These are phyloP conservation scores for Cephus rjabovi DNA, from an alignment of 2,888 invertebrate genomes.

Conservation along the genomic window DNA sequence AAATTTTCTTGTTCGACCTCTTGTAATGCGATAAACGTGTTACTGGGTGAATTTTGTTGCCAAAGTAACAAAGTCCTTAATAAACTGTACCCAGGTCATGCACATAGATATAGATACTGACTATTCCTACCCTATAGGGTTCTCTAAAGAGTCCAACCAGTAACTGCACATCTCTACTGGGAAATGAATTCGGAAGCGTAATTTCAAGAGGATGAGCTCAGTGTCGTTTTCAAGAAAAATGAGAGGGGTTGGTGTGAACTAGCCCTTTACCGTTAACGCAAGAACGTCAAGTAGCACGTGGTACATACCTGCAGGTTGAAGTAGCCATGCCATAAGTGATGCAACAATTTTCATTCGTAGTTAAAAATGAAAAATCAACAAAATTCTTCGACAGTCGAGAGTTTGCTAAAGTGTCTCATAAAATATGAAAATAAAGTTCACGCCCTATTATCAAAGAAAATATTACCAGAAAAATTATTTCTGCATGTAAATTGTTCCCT, in stretches of 20 bases:
- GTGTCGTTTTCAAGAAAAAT: background rate
- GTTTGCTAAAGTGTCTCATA: background rate
- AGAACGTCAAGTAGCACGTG: background rate
- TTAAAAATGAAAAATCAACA: background rate
- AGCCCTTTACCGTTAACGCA: constrained; percentile 25
- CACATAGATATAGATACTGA: background rate
- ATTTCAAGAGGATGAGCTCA: background rate
- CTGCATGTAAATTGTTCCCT: background rate
- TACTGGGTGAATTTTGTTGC: background rate
- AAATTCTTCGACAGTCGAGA: background rate
- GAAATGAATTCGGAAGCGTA: background rate
- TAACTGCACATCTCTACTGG: background rate
- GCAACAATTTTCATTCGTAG: too few species aligned
- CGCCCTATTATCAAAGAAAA: background rate
- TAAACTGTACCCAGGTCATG: background rate
- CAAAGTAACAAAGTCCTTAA: background rate
- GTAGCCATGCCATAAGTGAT: background rate
- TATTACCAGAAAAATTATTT: too few species aligned
- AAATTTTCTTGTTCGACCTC: background rate
- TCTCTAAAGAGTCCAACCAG: background rate
- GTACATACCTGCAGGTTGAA: background rate
- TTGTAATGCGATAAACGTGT: background rate
- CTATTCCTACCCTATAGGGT: background rate
- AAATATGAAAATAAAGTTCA: background rate
- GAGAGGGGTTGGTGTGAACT: background rate